Conservation (phyloP, 1,140 invertebrate species). For the Meteorus sp. region DNA sequence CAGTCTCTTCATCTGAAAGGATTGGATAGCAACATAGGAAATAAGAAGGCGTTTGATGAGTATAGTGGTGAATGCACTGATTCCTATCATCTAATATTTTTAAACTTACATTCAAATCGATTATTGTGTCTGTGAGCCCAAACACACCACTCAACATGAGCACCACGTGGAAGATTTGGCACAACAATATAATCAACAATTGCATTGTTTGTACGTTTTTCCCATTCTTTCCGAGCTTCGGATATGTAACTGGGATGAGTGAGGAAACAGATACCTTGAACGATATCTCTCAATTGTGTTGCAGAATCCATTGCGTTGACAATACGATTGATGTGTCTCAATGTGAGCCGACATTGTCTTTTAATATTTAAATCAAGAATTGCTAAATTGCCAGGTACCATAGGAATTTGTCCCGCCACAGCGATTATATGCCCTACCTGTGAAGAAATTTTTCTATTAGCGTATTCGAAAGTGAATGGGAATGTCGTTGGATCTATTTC, state of each 20-base stretch:
- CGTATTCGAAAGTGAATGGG: slow-evolving; percentile 1
- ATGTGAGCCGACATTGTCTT: slow-evolving; percentile 76
- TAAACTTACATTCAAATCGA: slow-evolving; percentile 78
- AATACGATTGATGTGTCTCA: slow-evolving; percentile 80
- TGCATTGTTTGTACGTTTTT: slow-evolving; percentile 81
- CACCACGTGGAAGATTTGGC: slow-evolving; percentile 73
- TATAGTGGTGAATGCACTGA: too few species aligned
- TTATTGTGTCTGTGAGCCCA: slow-evolving; percentile 85
- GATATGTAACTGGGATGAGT: slow-evolving; percentile 70
- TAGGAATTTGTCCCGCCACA: slow-evolving; percentile 88
- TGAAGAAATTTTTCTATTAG: slow-evolving; percentile 16
- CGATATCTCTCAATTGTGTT: slow-evolving; percentile 75
- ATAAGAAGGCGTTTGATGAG: too few species aligned
- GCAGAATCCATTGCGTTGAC: slow-evolving; percentile 77
- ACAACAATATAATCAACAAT: slow-evolving; percentile 87
- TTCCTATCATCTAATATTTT: not conserved
- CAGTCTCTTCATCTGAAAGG: slow-evolving; percentile 82
- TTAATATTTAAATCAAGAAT: slow-evolving; percentile 68
- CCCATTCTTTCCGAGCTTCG: slow-evolving; percentile 77
- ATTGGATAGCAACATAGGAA: not conserved
- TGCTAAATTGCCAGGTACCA: slow-evolving; percentile 83
- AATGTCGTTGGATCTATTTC: too few species aligned
- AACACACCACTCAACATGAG: slow-evolving; percentile 90
- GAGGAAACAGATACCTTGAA: slow-evolving; percentile 83
- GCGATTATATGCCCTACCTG: slow-evolving; percentile 80